Evolutionary conservation across 1,140 invertebrate genomes (phyloP).

Genomic region (Reticulitermes speratus): DNA sequence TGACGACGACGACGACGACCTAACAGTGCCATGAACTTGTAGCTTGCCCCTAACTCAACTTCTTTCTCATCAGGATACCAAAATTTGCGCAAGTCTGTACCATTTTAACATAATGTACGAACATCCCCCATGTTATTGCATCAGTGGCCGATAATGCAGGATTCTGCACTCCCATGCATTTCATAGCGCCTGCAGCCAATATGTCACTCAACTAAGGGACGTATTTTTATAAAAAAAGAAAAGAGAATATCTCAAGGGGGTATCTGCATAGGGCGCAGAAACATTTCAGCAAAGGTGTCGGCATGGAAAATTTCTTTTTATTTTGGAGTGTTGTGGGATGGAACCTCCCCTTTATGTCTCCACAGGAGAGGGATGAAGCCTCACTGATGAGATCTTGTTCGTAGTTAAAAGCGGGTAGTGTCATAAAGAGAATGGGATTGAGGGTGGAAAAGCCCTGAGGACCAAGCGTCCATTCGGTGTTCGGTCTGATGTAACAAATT

Average conservation of each 20-base stretch:
- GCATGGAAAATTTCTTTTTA: conserved; percentile 19
- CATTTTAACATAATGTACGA: no score
- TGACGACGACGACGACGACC: no score
- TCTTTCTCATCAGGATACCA: no score
- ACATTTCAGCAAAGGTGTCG: not conserved
- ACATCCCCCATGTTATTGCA: not conserved
- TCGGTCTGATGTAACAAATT: conserved; percentile 18
- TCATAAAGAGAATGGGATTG: not conserved
- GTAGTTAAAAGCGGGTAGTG: conserved; percentile 14
- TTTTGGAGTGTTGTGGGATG: conserved; percentile 3
- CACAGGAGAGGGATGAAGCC: not conserved
- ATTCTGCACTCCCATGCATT: not conserved
- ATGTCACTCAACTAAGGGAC: not conserved
- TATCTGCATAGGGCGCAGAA: conserved; percentile 14
- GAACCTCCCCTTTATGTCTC: not conserved
- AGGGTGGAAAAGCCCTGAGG: not conserved
- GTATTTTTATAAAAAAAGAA: not conserved
- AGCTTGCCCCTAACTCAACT: no score
- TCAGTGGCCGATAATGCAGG: not conserved
- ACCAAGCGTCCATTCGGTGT: not conserved
- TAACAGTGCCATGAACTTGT: no score
- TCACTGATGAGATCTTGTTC: conserved; percentile 12
- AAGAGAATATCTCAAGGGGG: conserved; percentile 2
- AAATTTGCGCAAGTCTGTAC: no score
- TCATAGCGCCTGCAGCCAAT: not conserved